Base-by-base conservation (phyloP, 1,140 invertebrate genomes). In the Drosophila miranda region DNA sequence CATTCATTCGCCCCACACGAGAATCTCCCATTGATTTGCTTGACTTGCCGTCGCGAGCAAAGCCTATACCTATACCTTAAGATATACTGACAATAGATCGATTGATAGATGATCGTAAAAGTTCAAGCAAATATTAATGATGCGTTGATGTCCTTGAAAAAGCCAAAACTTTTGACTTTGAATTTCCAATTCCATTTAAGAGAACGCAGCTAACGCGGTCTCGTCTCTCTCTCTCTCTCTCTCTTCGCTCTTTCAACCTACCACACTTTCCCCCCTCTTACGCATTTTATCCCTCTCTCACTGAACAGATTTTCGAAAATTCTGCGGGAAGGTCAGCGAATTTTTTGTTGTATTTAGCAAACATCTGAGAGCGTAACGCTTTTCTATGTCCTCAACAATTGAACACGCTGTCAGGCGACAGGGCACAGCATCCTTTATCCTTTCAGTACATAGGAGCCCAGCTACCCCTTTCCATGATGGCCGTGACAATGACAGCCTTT, bases 271-370 rank as follows among this genome's bases (percentile, higher is more conserved):
- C 23, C 42, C 46, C 48, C 51, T 38, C 11, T 5, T 13, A 2
- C 34, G 11, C 0, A 3, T 11, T 38, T 13, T 38, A 38, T 38
- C 51, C 49, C 49, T 51, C 53, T 56, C 34, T 8, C 23, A 7
- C 4, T 14, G 34, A 42, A 46, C 34, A 49, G 38, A 45, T 30
- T 30, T 30, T 71, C 38, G 4, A 23, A 72, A 75, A 71, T 57
- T 69, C 63, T 80, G 60, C 69, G 56, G 77, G 81, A 74, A 81
- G 81, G 81, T 84, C 81, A 86, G 68, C 60, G 23, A 75, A 74
- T 64, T 68, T 80, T 23, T 23, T 62, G 34, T 58, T 59, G 60
- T 56, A 43, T 68, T 68, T 68, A 48, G 66, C 66, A 49, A 48
- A 49, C 63, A 69, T 69, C 8, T n/a, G 56, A 78, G 51, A 41